A percentile compares a stretch with the other conserved stretches of the same genome.
phyloP scores from a whole-genome alignment of 2,888 invertebrate species.

The Notodonta dromedarius region DNA sequence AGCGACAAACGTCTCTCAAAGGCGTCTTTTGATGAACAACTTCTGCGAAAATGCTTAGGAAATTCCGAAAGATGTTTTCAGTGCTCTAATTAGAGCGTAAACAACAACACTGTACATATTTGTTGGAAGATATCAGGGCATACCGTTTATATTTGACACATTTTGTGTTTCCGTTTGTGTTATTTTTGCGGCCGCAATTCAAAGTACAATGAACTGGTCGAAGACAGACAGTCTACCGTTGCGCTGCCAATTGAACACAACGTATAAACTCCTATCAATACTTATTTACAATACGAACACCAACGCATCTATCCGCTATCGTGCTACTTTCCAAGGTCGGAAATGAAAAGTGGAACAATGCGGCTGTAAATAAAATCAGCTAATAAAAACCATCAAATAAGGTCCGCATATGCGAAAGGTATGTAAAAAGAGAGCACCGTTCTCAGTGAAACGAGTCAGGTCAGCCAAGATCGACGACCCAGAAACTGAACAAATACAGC shows the following conservation, averaged over 20 bases:
- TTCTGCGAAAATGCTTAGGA: not conserved
- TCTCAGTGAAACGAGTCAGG: constrained; percentile 55
- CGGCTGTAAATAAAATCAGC: not conserved
- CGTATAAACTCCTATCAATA: constrained; percentile 13
- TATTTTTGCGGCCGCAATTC: constrained; percentile 57
- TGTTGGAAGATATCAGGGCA: constrained; percentile 27
- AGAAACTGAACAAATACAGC: constrained; percentile 60
- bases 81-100: constrained; percentile 22
- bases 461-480: constrained; percentile 74
- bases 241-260: constrained; percentile 18
- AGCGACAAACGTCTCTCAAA: constrained; percentile 8
- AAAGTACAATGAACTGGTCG: constrained; percentile 62
- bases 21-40: not conserved
- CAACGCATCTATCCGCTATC: not conserved
- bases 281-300: not conserved
- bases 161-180: constrained; percentile 57
- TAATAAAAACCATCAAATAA: not conserved
- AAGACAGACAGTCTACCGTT: constrained; percentile 58
- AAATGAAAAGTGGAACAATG: constrained; percentile 1
- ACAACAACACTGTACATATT: constrained; percentile 26
- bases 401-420: constrained; percentile 2
- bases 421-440: constrained; percentile 44
- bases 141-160: constrained; percentile 48
- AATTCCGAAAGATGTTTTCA: constrained; percentile 9
- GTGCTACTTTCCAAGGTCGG: constrained; percentile 1